Percentiles rank a stretch among this genome's conserved stretches.
Conservation (phyloP, 2,888 invertebrate species). For the Drosophila phalerata region DNA sequence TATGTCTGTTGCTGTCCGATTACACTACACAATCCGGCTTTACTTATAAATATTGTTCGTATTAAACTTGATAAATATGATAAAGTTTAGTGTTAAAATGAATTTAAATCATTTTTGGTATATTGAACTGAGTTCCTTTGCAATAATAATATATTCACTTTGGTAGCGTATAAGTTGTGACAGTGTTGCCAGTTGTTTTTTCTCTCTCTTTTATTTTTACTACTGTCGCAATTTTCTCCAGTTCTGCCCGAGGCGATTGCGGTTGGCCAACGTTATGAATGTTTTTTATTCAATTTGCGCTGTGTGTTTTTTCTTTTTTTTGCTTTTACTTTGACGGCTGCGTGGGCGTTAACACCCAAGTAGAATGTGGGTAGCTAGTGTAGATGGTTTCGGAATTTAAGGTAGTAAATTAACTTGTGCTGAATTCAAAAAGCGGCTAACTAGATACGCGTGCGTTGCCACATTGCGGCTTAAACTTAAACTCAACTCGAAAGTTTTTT, state of each 20-base stretch:
- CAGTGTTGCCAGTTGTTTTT: constrained; percentile 14
- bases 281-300: constrained; percentile 67
- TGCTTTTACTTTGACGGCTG: constrained; percentile 30
- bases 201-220: constrained; percentile 52
- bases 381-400: constrained; percentile 36
- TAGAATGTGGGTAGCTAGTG: constrained; percentile 18
- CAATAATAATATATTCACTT: not conserved
- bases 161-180: constrained; percentile 17
- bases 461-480: constrained; percentile 58
- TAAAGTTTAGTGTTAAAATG: not conserved
- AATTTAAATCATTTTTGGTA: not conserved
- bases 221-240: constrained; percentile 66
- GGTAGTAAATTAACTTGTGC: constrained; percentile 55
- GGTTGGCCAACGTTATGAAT: constrained; percentile 52
- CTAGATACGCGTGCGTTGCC: constrained; percentile 46
- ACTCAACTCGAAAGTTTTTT: constrained; percentile 64
- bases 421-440: constrained; percentile 43
- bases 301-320: constrained; percentile 21
- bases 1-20: constrained; percentile 19
- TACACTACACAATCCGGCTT: not conserved
- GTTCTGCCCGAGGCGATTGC: constrained; percentile 46
- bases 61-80: not conserved
- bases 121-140: not conserved
- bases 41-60: not conserved
- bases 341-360: constrained; percentile 30